Evolutionary conservation across 2,888 invertebrate species (phyloP).

Genomic region (Aphidius colemani): DNA sequence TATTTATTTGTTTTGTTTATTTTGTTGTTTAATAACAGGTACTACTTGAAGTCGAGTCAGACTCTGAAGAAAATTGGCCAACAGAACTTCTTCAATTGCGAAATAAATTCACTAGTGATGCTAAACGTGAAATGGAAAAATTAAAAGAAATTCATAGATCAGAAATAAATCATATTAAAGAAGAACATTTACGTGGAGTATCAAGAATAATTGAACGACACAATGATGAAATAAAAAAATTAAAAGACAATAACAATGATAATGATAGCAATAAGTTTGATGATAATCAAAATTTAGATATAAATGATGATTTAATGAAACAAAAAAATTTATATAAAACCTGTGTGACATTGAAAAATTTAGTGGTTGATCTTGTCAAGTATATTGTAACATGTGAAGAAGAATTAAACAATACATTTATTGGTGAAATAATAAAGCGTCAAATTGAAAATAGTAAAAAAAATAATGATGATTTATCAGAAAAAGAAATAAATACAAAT

Average conservation of each 20-base stretch:
- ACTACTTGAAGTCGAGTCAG: conserved; percentile 70
- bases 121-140: conserved; percentile 66
- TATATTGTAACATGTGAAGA: conserved; percentile 79
- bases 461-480: conserved; percentile 17
- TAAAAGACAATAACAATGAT: conserved; percentile 31
- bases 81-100: conserved; percentile 73
- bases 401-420: conserved; percentile 76
- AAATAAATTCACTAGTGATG: conserved; percentile 74
- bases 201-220: conserved; percentile 43
- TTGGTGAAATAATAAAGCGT: conserved; percentile 67
- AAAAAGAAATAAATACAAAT: conserved; percentile 35
- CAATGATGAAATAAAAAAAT: conserved; percentile 43
- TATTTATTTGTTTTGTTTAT: too few species aligned
- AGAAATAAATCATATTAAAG: conserved; percentile 64
- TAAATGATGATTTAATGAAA: conserved; percentile 14
- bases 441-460: conserved; percentile 24
- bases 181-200: conserved; percentile 42
- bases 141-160: conserved; percentile 65
- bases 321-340: conserved; percentile 66
- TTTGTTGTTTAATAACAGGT: conserved; percentile 61
- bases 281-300: neutral
- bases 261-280: conserved; percentile 20
- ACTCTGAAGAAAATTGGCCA: conserved; percentile 76
- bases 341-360: conserved; percentile 68
- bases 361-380: conserved; percentile 72